Evolutionary conservation across 2,797 vertebrate genomes (phyloP), one percentile per base, ranked within the genome.

Genomic region (Dendrocincla fuliginosa): DNA sequence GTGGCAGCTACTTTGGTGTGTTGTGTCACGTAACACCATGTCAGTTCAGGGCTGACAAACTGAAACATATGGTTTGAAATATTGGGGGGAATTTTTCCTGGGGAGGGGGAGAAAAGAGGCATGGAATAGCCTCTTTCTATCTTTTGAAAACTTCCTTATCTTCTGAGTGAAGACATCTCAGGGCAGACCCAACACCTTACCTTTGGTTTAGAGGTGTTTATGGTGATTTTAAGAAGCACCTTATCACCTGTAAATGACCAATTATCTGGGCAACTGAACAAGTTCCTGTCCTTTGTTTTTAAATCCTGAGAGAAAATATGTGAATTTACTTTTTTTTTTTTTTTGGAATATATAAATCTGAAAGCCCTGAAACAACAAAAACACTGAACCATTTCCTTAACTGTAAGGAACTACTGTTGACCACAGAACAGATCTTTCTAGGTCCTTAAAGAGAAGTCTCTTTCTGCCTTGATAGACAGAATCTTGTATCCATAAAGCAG

Each of bases 1-100:
- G 83, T 87, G 92, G 83, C 89, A 88, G 74, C 65, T 65, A 5
- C 73, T 92, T 79, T 32, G 71, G 60, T 7, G 42, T 32, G 39
- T 30, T 57, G 3, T 71, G 75, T 94, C 96, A 85, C 24, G 2
- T 30, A 84, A 60, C 71, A 77, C 55, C 41, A 9, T 8, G 88
- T 52, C 64, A 42, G 46, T 10, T 39, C 71, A 39, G 61, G 68
- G 46, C 20, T 52, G 83, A 70, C 63, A 95, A 77, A 84, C 39
- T 19, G 16, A 67, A 89, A 49, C 35, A 61, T 13, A 61, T 20
- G 41, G 56, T 30, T 89, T 57, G 46, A 75, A 89, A 93, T 37
- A 44, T 0, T 15, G 28, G 77, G 44, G 47, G 24, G 8, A 25
- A 23, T 16, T 65, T 67, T 80, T 88, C 55, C 69, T 10, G 5